Evolutionary conservation across 1,140 invertebrate genomes (phyloP), one percentile per base, ranked within the genome.

Genomic region (Armadillidium nasatum): DNA sequence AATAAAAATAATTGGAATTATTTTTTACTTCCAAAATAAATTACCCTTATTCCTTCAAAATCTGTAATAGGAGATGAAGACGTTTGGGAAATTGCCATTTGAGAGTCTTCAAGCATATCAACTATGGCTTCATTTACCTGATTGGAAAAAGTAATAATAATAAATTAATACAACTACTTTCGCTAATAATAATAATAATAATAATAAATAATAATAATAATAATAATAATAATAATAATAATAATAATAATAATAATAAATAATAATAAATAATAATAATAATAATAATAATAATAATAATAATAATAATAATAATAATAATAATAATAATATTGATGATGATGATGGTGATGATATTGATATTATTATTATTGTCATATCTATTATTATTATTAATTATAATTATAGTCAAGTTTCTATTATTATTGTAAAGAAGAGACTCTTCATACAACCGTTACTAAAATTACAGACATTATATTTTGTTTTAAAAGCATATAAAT

Each of bases 151-250:
- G 6, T 33, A 33, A 33, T 33, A 33, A 33, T 33, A 33, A 33
- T 33, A 33, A 33, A n/a, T n/a, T n/a, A n/a, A n/a, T n/a, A n/a
- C n/a, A n/a, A n/a, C n/a, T n/a, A n/a, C n/a, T n/a, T n/a, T n/a
- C n/a, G n/a, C n/a, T 33, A 19, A 67, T 22, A 67, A 67, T 67
- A 19, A 67, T 67, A 67, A 67, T 22, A n/a, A 67, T 67, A 67
- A 22, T 19, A 67, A 67, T 67, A 19, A 60, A n/a, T 67, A n/a
- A 67, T 22, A 67, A 22, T 19, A 67, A 67, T 67, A 19, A 67
- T 22, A 22, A 19, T 67, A 67, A 67, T 67, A 19, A 67, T 67
- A n/a, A 66, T 66, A 19, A 66, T 66, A 19, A 22, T 66, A 22
- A 19, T 19, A 66, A 19, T 19, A 66, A 66, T 66, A 66, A 66